Base-by-base conservation (phyloP, 2,888 invertebrate genomes). In the Xestia ashworthii region DNA sequence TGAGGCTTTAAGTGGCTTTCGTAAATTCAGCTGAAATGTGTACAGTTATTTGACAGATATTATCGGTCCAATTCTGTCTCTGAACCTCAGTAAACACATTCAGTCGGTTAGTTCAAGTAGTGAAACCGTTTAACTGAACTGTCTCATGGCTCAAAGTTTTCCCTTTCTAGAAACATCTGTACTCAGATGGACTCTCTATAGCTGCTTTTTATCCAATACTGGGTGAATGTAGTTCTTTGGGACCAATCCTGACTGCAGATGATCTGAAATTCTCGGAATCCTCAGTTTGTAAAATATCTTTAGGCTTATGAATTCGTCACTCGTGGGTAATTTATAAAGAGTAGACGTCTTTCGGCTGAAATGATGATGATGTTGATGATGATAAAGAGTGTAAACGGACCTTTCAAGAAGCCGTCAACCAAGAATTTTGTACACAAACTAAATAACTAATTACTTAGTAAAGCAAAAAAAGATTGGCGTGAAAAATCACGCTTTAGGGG, bases 91-190 rank as follows among this genome's bases (percentile, higher is more conserved):
- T 75, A n/a, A 70, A 38, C 25, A 55, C 38, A 70, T 70, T 80
- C 19, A 55, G 5, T 72, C 0, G 16, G 53, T 60, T n/a, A 22
- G 22, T 55, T 70, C 8, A 38, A 73, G 32, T 53, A 12, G 14
- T 22, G 19, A 55, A 67, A 68, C 62, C 48, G 25, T 70, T 62
- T 62, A 74, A 71, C 12, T 25, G 11, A 62, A 22, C 44, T 69
- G 32, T 74, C 25, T 68, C 58, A 11, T 53, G 46, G 44, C 16
- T 65, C 12, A 58, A 76, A 32, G 62, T 73, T 82, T 69, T 60
- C 32, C 44, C 25, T 67, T 73, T 76, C 66, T 53, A 71, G 67
- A 44, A 74, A 55, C 22, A 38, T 67, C 14, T 60, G 25, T 1
- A 44, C 16, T 1, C 11, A 70, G 67, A 55, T 12, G 9, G 12